Conservation (phyloP, 2,113 vertebrate genomes). For the Herpailurus yagouaroundi region DNA sequence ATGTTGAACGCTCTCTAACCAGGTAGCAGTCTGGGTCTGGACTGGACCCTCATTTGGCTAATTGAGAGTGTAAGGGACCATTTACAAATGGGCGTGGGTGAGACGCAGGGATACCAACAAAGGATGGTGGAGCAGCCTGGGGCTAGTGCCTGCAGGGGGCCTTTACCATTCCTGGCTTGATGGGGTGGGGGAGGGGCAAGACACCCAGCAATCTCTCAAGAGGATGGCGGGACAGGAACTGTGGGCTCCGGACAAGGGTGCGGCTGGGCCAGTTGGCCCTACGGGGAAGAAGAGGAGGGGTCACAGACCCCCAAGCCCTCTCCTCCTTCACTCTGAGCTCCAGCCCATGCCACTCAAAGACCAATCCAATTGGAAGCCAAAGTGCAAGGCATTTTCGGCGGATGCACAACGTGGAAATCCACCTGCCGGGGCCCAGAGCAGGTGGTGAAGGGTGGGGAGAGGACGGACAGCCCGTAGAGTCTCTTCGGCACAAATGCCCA, state of each 20-base stretch:
- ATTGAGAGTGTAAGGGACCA: neutral
- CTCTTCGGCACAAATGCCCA: rapidly evolving
- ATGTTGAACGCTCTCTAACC: rapidly evolving
- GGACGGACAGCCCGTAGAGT: rapidly evolving
- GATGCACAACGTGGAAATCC: neutral
- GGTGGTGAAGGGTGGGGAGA: neutral
- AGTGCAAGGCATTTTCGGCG: neutral
- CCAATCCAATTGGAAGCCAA: neutral
- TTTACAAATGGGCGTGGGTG: neutral
- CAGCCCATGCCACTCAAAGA: neutral
- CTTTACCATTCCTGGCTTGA: neutral
- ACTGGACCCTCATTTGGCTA: rapidly evolving
- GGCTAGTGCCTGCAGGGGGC: neutral
- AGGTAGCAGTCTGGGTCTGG: neutral
- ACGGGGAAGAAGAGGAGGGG: neutral
- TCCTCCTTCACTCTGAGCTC: neutral
- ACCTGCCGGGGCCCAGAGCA: neutral
- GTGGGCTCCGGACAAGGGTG: neutral
- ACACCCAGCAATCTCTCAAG: neutral
- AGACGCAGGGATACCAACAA: too few relatives aligned
- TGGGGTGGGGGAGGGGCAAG: neutral
- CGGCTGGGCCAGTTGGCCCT: neutral
- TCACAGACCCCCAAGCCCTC: too few relatives aligned
- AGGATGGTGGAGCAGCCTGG: too few relatives aligned
- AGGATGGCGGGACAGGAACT: neutral